Base-by-base conservation (phyloP, 2,113 vertebrate species). In the Poeciliopsis turrubarensis region DNA sequence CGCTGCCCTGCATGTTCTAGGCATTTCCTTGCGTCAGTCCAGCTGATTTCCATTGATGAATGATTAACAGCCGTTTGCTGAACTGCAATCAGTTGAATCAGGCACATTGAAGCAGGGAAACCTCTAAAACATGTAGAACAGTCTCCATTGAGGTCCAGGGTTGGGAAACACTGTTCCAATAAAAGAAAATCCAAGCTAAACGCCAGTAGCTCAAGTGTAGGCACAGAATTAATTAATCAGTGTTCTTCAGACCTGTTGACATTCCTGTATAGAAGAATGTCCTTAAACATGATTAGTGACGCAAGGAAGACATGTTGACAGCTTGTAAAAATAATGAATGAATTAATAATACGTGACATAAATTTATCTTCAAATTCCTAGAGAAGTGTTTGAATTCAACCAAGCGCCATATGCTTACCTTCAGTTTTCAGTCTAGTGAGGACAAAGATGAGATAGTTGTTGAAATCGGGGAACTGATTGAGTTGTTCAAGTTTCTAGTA, bases 371-470 rank as follows among this genome's bases (percentile, higher is more conserved):
- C 17, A 8, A 57, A 57, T 10, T 57, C 3, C 17, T 3, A n/a
- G 2, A 25, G 25, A 57, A n/a, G 25, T 10, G 22, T 57, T n/a
- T 57, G 51, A n/a, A 66, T 13, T 32, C 17, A 26, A 69, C 9
- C 39, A 19, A n/a, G 22, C n/a, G 2, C 34, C 34, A 12, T 3
- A 27, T 8, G 68, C 90, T 34, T 86, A 98, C 97, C 97, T 95
- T 98, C 97, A 1, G 96, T 96, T 90, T 97, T 98, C 60, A 98
- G 95, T 77, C 97, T 93, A 0, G 97, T 98, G 64, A 98, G 93
- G 34, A 98, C 96, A 25, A 98, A 98, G 82, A 98, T 98, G 74
- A 98, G 92, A 93, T 98, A 98, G 86, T 98, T 98, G 93, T 98
- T 98, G 92, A 98, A 98, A 89, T 98, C 97, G 0, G 97, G 97